phyloP scores from a whole-genome alignment of 2,113 vertebrate species.

The Macrotis lagotis region DNA sequence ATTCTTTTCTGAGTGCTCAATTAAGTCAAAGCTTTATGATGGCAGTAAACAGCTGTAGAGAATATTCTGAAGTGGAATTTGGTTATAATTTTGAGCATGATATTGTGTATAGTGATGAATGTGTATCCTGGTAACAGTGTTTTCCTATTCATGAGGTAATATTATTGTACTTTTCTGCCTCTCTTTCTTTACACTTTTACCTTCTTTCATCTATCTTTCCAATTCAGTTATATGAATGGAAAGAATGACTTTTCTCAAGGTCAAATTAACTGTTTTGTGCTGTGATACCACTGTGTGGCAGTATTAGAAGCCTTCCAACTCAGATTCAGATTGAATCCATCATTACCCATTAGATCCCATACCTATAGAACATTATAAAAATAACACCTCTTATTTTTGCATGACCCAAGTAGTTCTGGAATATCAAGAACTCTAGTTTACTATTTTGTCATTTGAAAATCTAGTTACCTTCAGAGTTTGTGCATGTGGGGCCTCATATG shows the following conservation, averaged over 20 bases:
- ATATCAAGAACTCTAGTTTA: not conserved
- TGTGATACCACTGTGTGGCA: not conserved
- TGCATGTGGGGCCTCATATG: not conserved
- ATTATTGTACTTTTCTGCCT: not conserved
- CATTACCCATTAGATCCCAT: not conserved
- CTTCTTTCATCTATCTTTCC: not conserved
- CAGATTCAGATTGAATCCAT: not conserved
- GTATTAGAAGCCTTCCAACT: not conserved
- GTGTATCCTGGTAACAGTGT: not conserved
- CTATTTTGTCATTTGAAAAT: not conserved
- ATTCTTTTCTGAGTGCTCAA: not conserved
- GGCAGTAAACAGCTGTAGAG: not conserved
- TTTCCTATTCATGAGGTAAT: not conserved
- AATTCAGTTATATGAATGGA: not conserved
- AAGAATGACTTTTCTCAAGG: not conserved
- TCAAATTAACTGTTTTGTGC: not conserved
- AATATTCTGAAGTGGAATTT: not conserved
- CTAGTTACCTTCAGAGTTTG: not conserved
- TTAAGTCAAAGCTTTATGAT: conserved; percentile 3
- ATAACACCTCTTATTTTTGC: not conserved
- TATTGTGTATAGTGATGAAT: not conserved
- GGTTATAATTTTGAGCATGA: not conserved
- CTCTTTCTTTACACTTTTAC: not conserved
- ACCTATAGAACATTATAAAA: not conserved
- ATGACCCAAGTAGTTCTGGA: not conserved